These are phyloP conservation scores for Oxyruncus cristatus DNA, from an alignment of 2,113 vertebrate species.

Conservation along the genomic window DNA sequence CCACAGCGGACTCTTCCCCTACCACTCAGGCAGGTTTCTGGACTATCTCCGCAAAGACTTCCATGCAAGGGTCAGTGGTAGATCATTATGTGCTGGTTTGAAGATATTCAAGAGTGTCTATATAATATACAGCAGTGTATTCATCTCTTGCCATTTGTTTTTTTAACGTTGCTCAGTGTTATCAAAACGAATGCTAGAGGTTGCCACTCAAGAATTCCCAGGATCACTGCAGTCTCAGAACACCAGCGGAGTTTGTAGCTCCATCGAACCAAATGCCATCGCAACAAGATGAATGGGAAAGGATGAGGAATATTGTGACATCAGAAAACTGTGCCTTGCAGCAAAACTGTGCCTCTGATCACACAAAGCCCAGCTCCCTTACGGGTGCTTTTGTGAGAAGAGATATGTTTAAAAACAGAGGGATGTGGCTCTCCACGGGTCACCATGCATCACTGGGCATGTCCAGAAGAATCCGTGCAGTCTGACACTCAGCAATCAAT, in stretches of 20 bases:
- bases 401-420: not conserved
- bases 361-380: not conserved
- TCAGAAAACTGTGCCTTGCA: not conserved
- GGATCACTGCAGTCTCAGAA: not conserved
- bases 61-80: not conserved
- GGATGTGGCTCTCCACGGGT: not conserved
- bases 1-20: not conserved
- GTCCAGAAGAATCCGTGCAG: not conserved
- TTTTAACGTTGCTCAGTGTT: not conserved
- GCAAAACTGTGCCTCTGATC: not conserved
- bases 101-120: not conserved
- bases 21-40: not conserved
- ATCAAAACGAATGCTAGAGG: not conserved
- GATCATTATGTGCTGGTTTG: not conserved
- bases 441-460: rapidly evolving
- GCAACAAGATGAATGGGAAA: not conserved
- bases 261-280: rapidly evolving
- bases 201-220: not conserved
- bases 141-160: not conserved
- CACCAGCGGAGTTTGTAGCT: not conserved
- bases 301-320: not conserved
- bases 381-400: not conserved
- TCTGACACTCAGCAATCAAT: not conserved
- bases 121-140: not conserved
- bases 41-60: not conserved